Evolutionary conservation across 2,797 vertebrate species (phyloP).

Genomic region (Numenius phaeopus): DNA sequence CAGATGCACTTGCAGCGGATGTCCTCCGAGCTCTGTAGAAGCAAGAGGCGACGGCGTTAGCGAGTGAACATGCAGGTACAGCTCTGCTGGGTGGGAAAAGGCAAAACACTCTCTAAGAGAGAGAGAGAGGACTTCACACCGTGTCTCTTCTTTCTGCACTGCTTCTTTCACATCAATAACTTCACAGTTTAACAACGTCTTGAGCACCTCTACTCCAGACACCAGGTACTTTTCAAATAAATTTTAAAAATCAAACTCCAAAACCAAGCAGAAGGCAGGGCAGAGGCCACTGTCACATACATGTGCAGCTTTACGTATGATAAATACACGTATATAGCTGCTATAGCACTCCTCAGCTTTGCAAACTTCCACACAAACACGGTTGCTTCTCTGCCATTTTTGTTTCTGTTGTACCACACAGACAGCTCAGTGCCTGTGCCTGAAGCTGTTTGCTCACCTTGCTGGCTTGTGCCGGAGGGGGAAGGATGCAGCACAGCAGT

Average conservation of each 20-base stretch:
- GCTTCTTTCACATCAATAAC: neutral
- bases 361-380: neutral
- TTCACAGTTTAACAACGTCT: neutral
- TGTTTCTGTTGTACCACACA: neutral
- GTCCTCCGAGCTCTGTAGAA: conserved; percentile 89
- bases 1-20: conserved; percentile 97
- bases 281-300: neutral
- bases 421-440: accelerated
- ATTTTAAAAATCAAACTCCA: neutral
- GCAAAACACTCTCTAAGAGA: neutral
- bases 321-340: neutral
- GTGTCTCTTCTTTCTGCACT: neutral
- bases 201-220: neutral
- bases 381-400: neutral
- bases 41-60: neutral
- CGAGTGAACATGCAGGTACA: accelerated
- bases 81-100: neutral
- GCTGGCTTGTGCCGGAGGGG: conserved; percentile 59
- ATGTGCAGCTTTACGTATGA: neutral
- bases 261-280: neutral
- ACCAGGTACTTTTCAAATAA: neutral
- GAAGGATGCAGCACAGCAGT: conserved; percentile 64
- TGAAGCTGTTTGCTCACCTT: conserved; percentile 63
- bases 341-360: neutral
- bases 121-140: neutral